Base-by-base conservation (phyloP, 1,140 invertebrate genomes). In the Triops longicaudatus region DNA sequence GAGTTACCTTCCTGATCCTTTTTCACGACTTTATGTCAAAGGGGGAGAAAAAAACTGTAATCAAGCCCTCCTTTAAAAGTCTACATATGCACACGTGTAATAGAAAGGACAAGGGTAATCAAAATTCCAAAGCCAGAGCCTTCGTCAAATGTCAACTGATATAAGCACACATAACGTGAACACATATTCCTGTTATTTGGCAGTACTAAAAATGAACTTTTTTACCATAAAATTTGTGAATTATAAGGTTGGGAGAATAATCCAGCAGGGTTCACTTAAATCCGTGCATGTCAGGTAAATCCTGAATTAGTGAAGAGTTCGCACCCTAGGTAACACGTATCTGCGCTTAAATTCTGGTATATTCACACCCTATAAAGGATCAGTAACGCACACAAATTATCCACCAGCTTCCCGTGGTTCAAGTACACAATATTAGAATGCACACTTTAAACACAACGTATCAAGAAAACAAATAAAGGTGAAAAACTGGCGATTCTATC, bases 261-360 rank as follows among this genome's bases (percentile, higher is more conserved):
- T 37, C 31, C 31, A 7, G 31, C n/a, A n/a, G 31, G 7, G 7
- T 37, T 37, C 31, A 37, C 31, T 37, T 37, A 37, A 37, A 37
- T 37, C 31, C 31, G 31, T 37, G 31, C 7, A 37, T 37, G 31
- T 37, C 31, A 37, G 31, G 31, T 37, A 37, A 37, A 37, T 7
- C 31, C 31, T 37, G 31, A 37, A 37, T 37, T 37, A 37, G 31
- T 37, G 31, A 37, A 37, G 26, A 4, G 17, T n/a, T 28, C 26
- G 27, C 73, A 73, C 37, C 73, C 17, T 73, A 22, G 73, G 14
- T 27, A 73, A n/a, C 73, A 73, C 73, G 27, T 73, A 6, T 41
- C n/a, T 4, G 37, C 27, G 26, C 27, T n/a, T 28, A 22, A 73
- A 73, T 6, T 73, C 26, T 27, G 1, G 4, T 22, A 17, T 37